Conservation (phyloP, 2,113 vertebrate genomes). For the Plotosus lineatus region DNA sequence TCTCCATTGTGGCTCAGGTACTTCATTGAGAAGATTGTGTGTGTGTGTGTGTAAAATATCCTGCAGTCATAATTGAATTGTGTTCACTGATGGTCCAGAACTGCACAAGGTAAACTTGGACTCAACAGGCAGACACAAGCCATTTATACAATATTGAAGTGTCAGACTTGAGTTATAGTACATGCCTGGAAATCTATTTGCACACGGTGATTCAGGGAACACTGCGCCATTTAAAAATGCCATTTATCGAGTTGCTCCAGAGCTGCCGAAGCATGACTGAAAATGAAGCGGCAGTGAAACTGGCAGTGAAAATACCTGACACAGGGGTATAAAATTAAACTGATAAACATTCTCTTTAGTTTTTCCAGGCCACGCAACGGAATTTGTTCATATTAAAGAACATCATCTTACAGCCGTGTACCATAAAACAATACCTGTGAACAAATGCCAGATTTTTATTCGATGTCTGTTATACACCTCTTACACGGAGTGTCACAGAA, state of each 20-base stretch:
- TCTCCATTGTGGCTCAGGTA: constrained; percentile 95
- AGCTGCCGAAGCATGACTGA: background rate
- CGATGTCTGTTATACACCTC: too few relatives aligned
- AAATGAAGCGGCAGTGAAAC: background rate
- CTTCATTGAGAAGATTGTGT: constrained; percentile 49
- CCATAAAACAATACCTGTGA: background rate
- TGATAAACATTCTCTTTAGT: background rate
- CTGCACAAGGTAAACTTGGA: constrained; percentile 25
- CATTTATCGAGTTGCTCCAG: background rate
- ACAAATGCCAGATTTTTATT: background rate
- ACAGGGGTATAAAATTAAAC: background rate
- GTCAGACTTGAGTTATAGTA: background rate
- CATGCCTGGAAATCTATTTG: background rate
- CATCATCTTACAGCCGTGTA: background rate
- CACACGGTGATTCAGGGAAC: background rate
- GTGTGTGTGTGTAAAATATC: constrained; percentile 17
- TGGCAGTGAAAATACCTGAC: background rate
- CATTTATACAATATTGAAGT: constrained; percentile 5
- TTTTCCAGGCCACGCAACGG: background rate
- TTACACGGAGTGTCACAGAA: too few relatives aligned
- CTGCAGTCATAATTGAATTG: constrained; percentile 21
- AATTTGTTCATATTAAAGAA: background rate
- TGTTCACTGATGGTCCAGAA: constrained; percentile 17
- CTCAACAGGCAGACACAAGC: background rate
- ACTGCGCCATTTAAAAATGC: background rate